Base-by-base conservation (phyloP, 2,113 vertebrate species). In the Daboia siamensis region DNA sequence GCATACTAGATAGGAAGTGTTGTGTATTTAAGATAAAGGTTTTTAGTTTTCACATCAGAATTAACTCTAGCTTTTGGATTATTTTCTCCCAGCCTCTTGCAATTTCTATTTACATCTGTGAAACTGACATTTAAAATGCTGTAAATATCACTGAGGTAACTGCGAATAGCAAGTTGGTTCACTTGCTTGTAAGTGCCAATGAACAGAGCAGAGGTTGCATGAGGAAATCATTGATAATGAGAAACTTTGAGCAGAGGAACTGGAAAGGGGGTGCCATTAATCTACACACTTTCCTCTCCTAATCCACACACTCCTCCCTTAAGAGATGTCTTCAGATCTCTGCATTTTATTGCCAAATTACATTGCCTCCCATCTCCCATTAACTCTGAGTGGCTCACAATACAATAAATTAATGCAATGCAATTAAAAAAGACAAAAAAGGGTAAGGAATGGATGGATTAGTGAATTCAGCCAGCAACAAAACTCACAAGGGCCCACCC, bases 111-210 rank as follows among this genome's bases (percentile, higher is more conserved):
- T 96, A 96, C 96, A 90, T 85, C 59, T 91, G 95, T 93, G 92
- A 86, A 95, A 90, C 85, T 95, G 92, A 96, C 96, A 95, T 94
- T 80, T 92, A 95, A 95, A 95, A 93, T 69, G 92, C 94, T 95
- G 94, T 91, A 96, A 96, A 95, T 96, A 96, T 87, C 94, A 93
- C 95, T 21, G 93, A 93, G 95, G 96, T 95, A 93, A 95, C 93
- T 80, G 93, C 89, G 95, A 96, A 96, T 94, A 95, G 90, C 1
- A 17, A 90, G 91, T 95, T 91, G 94, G 91, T 20, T 91, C 85
- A 90, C 92, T 87, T 48, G 74, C 46, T 86, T 88, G 56, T 52
- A 95, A 95, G 92, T 86, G 94, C 94, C 93, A 96, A 57, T 90
- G 56, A 94, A 93, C 92, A 96, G 95, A 92, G 93, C 93, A 92